phyloP scores from a whole-genome alignment of 2,888 invertebrate species.

The Limnephilus lunatus region DNA sequence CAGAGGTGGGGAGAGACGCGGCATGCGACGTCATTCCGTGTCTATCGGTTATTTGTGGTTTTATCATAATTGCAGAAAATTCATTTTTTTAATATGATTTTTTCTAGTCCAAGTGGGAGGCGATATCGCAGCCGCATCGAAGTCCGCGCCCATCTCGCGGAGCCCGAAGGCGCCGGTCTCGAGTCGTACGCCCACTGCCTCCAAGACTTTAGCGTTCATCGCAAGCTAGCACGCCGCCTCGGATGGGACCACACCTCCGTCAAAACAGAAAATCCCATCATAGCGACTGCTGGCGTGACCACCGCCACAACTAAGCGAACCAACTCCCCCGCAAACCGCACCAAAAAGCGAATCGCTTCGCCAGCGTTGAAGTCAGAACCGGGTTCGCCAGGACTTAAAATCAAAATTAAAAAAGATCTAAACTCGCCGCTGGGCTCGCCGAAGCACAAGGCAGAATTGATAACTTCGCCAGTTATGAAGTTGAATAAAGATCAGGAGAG shows the following conservation, averaged over 20 bases:
- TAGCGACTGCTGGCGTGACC: conserved; percentile 67
- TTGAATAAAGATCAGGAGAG: neutral
- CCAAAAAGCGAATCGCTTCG: neutral
- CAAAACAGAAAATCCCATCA: neutral
- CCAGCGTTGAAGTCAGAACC: neutral
- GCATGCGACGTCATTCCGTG: too few species aligned
- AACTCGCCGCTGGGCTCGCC: neutral
- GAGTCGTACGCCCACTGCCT: conserved; percentile 70
- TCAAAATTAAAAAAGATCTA: neutral
- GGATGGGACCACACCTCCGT: conserved; percentile 72
- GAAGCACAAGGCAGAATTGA: neutral
- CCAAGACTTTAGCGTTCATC: conserved; percentile 74
- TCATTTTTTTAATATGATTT: neutral
- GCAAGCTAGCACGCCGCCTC: conserved; percentile 73
- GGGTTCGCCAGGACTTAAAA: neutral
- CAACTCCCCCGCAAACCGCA: neutral
- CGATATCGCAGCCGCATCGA: conserved; percentile 74
- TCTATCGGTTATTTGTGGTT: too few species aligned
- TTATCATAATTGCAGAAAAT: neutral
- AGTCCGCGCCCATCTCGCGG: conserved; percentile 72
- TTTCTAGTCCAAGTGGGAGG: conserved; percentile 72
- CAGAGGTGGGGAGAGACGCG: too few species aligned
- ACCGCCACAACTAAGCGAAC: neutral
- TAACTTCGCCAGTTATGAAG: neutral
- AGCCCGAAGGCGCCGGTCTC: conserved; percentile 67